phyloP scores from a whole-genome alignment of 2,797 vertebrate species.

The Enteromius anoplus region DNA sequence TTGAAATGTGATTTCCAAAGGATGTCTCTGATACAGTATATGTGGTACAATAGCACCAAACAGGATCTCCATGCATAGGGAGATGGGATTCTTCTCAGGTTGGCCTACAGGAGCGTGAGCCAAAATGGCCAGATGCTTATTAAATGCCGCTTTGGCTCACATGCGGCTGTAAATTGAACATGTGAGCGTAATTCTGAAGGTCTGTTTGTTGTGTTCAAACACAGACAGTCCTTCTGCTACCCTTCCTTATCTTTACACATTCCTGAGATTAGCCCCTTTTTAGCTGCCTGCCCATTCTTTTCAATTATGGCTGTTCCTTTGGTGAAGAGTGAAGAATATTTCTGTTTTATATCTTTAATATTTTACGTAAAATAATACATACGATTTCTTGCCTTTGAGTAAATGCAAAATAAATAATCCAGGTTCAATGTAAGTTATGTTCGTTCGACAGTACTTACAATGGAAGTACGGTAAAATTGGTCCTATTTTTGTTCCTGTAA shows the following conservation, averaged over 20 bases:
- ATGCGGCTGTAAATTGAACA: constrained; percentile 72
- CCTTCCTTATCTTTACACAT: constrained; percentile 53
- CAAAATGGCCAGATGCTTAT: constrained; percentile 76
- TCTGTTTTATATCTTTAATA: not conserved
- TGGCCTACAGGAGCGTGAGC: constrained; percentile 57
- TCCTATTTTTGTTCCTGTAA: not conserved
- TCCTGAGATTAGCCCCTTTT: constrained; percentile 51
- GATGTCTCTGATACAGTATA: not conserved
- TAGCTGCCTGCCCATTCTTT: not conserved
- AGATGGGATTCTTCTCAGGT: constrained; percentile 49
- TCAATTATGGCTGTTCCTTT: not conserved
- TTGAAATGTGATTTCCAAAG: not conserved
- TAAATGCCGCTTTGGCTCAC: constrained; percentile 71
- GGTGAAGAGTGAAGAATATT: not conserved
- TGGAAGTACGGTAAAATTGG: not conserved
- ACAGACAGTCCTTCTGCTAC: constrained; percentile 66
- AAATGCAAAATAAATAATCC: not conserved
- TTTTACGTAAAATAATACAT: not conserved
- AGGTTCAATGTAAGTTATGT: not conserved
- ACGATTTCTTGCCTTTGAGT: not conserved
- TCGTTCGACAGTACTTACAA: not conserved
- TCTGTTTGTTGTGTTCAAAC: constrained; percentile 72
- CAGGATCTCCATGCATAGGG: constrained; percentile 7
- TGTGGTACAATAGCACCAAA: not conserved
- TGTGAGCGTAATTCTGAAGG: constrained; percentile 68